These are phyloP conservation scores for Hyles lineata DNA, from an alignment of 2,888 invertebrate species.

Conservation along the genomic window DNA sequence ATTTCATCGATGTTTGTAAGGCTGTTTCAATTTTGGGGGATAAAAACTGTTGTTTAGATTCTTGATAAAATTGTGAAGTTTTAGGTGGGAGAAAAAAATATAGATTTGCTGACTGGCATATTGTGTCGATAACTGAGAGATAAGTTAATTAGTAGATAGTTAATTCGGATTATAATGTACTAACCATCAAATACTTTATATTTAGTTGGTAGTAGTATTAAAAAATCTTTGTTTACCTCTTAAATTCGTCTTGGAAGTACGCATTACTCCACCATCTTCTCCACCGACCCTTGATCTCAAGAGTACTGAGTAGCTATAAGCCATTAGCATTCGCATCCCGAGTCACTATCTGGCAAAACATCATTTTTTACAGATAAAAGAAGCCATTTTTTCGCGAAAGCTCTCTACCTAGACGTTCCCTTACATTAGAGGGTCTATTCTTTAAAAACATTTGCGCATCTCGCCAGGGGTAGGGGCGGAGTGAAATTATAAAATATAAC, in stretches of 20 bases:
- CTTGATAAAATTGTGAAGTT: no score
- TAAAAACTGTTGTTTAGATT: no score
- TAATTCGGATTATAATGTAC: no score
- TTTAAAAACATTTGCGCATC: constrained; percentile 64
- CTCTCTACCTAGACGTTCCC: constrained; percentile 68
- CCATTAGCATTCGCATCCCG: constrained; percentile 20
- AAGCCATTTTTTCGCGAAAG: constrained; percentile 64
- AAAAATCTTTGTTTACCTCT: not conserved
- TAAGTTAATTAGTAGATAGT: no score
- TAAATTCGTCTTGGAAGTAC: not conserved
- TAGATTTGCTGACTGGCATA: no score
- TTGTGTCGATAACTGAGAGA: no score
- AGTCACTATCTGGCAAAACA: constrained; percentile 28
- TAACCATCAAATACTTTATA: no score
- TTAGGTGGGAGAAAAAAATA: no score
- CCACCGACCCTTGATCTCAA: constrained; percentile 8
- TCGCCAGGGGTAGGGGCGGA: constrained; percentile 56
- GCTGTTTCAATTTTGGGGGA: not conserved
- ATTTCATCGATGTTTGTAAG: not conserved
- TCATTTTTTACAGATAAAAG: constrained; percentile 63
- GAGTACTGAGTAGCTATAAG: constrained; percentile 12
- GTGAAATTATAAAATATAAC: constrained; percentile 77
- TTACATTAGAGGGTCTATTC: constrained; percentile 76
- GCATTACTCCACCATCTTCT: not conserved
- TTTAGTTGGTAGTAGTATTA: not conserved